Conservation (phyloP, 2,113 vertebrate species). For the Dryoscopus gambensis region DNA sequence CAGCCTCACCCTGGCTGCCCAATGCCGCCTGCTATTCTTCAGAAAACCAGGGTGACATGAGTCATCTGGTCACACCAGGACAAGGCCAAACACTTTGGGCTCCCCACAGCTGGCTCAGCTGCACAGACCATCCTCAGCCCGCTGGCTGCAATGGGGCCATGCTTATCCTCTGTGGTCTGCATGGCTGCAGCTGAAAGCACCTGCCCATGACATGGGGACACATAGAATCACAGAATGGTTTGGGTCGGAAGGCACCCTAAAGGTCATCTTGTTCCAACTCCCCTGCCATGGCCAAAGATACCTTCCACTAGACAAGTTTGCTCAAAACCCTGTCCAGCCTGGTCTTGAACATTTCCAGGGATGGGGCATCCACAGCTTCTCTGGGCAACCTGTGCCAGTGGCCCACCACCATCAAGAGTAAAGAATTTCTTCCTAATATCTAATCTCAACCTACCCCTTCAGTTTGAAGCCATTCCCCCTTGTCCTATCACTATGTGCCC, state of each 20-base stretch:
- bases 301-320: neutral
- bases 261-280: neutral
- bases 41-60: neutral
- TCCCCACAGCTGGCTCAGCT: neutral
- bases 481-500: neutral
- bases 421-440: neutral
- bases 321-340: neutral
- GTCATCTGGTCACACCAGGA: neutral
- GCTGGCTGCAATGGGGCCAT: fast-evolving
- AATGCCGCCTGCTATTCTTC: neutral
- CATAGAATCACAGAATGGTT: neutral
- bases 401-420: neutral
- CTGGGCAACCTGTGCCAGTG: neutral
- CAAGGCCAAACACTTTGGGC: fast-evolving
- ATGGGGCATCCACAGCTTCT: neutral
- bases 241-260: neutral
- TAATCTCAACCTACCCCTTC: neutral
- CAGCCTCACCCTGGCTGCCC: neutral
- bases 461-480: neutral
- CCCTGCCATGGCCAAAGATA: neutral
- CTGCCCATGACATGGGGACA: neutral
- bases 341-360: neutral
- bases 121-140: fast-evolving
- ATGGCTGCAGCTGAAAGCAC: neutral
- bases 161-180: neutral